These are phyloP conservation scores for Apus apus DNA, from an alignment of 2,113 vertebrate species.

Conservation along the genomic window DNA sequence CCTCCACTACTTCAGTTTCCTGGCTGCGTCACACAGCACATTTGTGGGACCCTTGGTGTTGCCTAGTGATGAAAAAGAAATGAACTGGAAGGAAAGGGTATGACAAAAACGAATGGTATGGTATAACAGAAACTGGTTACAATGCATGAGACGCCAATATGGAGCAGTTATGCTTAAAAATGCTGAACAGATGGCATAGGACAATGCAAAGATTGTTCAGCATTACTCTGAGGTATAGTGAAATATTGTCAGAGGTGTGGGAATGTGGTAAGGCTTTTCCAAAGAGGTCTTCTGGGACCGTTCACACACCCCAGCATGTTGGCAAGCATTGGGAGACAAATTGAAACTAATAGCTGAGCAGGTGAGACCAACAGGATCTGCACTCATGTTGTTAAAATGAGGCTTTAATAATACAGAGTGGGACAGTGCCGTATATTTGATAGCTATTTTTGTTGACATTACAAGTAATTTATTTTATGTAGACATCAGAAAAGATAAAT, in stretches of 20 bases:
- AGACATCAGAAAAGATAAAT: conserved; percentile 25
- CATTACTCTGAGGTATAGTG: conserved; percentile 49
- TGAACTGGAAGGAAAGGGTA: conserved; percentile 17
- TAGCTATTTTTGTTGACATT: conserved; percentile 22
- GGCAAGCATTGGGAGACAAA: conserved; percentile 58
- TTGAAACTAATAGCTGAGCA: conserved; percentile 64
- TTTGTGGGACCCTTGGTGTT: background rate
- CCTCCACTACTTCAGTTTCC: background rate
- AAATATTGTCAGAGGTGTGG: conserved; percentile 60
- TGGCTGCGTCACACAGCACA: background rate
- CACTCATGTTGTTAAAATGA: conserved; percentile 18
- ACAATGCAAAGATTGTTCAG: conserved; percentile 70
- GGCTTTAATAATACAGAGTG: conserved; percentile 7
- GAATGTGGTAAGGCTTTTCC: conserved; percentile 59
- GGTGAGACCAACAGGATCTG: conserved; percentile 57
- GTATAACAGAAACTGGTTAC: conserved; percentile 21
- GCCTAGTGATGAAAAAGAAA: conserved; percentile 39
- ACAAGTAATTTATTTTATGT: conserved; percentile 13
- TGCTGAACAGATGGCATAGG: conserved; percentile 63
- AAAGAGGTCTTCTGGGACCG: conserved; percentile 48
- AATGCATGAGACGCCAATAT: background rate
- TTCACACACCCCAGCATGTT: background rate
- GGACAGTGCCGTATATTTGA: background rate
- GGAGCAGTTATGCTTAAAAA: conserved; percentile 34
- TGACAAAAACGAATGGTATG: conserved; percentile 55